These are phyloP conservation scores for Erinaceus europaeus DNA, from an alignment of 2,113 vertebrate genomes.

Conservation along the genomic window DNA sequence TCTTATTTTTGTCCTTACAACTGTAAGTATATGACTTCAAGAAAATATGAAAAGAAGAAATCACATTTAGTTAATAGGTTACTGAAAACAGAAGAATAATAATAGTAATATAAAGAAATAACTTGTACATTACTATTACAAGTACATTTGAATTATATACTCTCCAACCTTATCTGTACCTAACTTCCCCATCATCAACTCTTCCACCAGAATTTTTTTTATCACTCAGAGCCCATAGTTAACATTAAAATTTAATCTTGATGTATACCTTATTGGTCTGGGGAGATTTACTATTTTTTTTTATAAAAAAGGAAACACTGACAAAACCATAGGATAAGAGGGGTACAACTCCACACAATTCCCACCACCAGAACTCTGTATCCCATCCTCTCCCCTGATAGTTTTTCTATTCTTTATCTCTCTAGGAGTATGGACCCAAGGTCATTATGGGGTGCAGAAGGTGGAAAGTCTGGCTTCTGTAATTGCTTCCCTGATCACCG, in stretches of 20 bases:
- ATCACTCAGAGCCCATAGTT: neutral
- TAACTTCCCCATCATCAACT: neutral
- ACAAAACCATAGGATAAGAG: too few relatives aligned
- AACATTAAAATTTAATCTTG: neutral
- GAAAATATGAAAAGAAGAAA: neutral
- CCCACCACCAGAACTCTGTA: too few relatives aligned
- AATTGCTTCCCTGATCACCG: too few relatives aligned
- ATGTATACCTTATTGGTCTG: neutral
- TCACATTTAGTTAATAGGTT: neutral
- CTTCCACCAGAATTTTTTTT: neutral
- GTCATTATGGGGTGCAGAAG: too few relatives aligned
- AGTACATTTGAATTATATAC: neutral
- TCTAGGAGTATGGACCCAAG: too few relatives aligned
- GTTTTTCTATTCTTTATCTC: too few relatives aligned
- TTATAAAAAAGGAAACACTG: too few relatives aligned
- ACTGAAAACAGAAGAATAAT: neutral
- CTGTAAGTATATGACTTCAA: too few relatives aligned
- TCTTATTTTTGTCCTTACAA: neutral
- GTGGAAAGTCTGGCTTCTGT: too few relatives aligned
- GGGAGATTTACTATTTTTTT: neutral
- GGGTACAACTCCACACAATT: too few relatives aligned
- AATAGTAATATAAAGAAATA: neutral
- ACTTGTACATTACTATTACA: neutral
- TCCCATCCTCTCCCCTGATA: too few relatives aligned
- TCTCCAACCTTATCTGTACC: fast-evolving